Conservation (phyloP, 1,140 invertebrate species). For the Drosophila repletoides region DNA sequence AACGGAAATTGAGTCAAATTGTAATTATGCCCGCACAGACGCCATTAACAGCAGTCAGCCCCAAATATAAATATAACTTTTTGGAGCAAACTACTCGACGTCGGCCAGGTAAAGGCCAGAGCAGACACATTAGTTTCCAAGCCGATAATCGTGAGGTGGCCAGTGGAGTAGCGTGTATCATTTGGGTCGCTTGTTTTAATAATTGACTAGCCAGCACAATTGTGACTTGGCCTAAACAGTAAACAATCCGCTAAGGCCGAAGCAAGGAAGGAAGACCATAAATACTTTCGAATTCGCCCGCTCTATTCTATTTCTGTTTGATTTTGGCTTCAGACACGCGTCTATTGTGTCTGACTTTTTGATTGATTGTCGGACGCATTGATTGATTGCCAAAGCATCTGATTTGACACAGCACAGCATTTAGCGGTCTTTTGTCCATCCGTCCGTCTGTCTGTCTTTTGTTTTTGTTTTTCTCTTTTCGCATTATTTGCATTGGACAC, state of each 20-base stretch:
- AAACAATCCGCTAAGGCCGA: background rate
- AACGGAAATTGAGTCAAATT: constrained; percentile 77
- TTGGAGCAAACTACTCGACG: constrained; percentile 2
- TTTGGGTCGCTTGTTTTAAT: constrained; percentile 49
- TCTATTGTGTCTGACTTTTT: constrained; percentile 25
- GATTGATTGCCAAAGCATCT: constrained; percentile 61
- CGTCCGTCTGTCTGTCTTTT: too few species aligned
- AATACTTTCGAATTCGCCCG: background rate
- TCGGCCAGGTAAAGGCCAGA: constrained; percentile 1
- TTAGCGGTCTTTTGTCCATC: background rate
- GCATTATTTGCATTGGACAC: constrained; percentile 2
- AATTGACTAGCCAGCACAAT: constrained; percentile 67
- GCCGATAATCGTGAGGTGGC: constrained; percentile 15
- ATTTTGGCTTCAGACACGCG: constrained; percentile 32
- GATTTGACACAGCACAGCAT: constrained; percentile 1
- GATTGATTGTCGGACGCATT: constrained; percentile 57
- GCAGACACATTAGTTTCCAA: constrained; percentile 30
- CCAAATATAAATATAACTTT: too few species aligned
- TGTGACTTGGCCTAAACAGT: constrained; percentile 42
- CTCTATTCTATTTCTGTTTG: constrained; percentile 9
- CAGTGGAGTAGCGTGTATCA: constrained; percentile 34
- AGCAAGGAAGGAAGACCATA: background rate
- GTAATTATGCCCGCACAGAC: constrained; percentile 77
- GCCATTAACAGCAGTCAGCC: constrained; percentile 52
- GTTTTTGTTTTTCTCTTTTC: constrained; percentile 44